Conservation (phyloP, 2,797 vertebrate genomes). For the Anolis apletophallus region DNA sequence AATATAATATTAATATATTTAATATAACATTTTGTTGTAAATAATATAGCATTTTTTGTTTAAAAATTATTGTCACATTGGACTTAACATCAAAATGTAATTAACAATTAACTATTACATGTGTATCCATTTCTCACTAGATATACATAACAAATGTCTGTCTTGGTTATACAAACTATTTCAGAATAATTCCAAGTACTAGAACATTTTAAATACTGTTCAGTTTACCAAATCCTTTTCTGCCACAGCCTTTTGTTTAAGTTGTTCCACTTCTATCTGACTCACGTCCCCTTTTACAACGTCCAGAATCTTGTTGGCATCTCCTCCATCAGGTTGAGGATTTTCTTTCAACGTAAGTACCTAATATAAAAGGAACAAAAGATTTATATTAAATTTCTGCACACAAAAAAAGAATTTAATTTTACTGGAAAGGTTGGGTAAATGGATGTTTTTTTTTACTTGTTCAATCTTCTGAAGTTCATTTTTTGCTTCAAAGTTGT, state of each 20-base stretch:
- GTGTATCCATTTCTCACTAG: neutral
- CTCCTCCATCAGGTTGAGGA: slow-evolving; percentile 48
- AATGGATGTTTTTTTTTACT: slow-evolving; percentile 75
- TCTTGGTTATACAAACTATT: neutral
- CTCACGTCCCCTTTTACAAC: slow-evolving; percentile 71
- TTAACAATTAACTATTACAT: neutral
- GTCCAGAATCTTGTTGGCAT: slow-evolving; percentile 16
- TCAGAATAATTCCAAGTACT: neutral
- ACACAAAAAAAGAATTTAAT: neutral
- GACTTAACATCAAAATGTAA: too few species aligned
- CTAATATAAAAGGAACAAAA: slow-evolving; percentile 72
- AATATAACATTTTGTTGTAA: too few species aligned
- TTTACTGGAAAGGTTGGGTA: neutral
- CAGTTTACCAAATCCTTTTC: slow-evolving; percentile 91
- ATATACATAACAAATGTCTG: neutral
- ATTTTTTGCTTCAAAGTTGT: slow-evolving; percentile 88
- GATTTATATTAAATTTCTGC: neutral
- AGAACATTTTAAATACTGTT: neutral
- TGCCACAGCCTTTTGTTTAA: slow-evolving; percentile 87
- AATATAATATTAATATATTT: too few species aligned
- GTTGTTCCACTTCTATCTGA: slow-evolving; percentile 79
- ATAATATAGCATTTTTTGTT: neutral
- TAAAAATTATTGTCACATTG: neutral
- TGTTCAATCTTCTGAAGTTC: slow-evolving; percentile 89
- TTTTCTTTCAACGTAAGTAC: slow-evolving; percentile 68